phyloP scores from a whole-genome alignment of 2,113 vertebrate genomes.

The Andinoacara biseriatus region DNA sequence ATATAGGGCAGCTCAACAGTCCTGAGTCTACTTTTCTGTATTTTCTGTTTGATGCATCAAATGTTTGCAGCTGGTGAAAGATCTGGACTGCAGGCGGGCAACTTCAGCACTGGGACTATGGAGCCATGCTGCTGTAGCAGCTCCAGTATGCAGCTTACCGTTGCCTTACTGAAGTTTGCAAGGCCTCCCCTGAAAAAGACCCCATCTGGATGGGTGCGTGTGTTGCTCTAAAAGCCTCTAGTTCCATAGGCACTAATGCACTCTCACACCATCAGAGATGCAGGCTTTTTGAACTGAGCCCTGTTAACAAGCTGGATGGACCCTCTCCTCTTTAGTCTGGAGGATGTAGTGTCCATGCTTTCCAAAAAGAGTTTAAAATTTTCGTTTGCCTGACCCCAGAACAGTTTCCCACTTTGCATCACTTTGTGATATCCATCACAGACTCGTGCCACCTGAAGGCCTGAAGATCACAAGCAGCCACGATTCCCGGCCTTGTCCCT shows the following conservation, averaged over 20 bases:
- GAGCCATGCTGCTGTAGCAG: neutral
- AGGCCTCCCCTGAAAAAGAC: neutral
- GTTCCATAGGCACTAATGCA: neutral
- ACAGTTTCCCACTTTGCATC: neutral
- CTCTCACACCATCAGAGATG: too few relatives aligned
- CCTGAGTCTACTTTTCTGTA: too few relatives aligned
- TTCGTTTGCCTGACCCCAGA: neutral
- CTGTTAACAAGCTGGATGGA: neutral
- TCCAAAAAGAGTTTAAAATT: neutral
- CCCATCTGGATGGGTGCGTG: neutral
- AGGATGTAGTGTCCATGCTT: neutral
- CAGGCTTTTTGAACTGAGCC: too few relatives aligned
- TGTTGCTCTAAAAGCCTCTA: neutral
- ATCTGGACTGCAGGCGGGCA: too few relatives aligned
- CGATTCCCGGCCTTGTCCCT: neutral
- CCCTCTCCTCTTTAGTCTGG: neutral
- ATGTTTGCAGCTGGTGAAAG: too few relatives aligned
- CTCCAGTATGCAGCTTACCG: neutral
- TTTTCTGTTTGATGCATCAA: too few relatives aligned
- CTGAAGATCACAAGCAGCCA: neutral
- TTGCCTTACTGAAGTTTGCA: neutral
- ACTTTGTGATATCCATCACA: fast-evolving
- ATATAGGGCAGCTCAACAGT: neutral
- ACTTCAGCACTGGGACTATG: neutral
- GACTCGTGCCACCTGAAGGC: neutral